phyloP scores from a whole-genome alignment of 2,797 vertebrate genomes.

The Sphaeramia orbicularis region DNA sequence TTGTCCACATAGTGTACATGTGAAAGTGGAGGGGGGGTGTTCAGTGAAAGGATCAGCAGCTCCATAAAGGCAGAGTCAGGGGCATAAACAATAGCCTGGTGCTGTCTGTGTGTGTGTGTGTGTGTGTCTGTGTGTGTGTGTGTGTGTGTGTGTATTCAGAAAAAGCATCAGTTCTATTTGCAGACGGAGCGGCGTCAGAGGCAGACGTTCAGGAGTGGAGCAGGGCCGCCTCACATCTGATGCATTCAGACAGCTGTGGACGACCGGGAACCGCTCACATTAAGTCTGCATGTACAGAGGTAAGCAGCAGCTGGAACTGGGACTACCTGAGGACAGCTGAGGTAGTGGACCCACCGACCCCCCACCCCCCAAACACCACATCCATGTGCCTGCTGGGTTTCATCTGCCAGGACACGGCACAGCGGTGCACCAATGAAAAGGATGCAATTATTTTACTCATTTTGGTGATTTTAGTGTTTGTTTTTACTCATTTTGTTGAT shows the following conservation, averaged over 20 bases:
- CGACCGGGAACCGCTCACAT: slow-evolving; percentile 63
- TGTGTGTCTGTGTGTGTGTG: too few relatives aligned
- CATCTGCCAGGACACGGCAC: too few relatives aligned
- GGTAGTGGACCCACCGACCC: too few relatives aligned
- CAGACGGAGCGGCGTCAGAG: slow-evolving; percentile 63
- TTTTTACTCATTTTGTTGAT: too few relatives aligned
- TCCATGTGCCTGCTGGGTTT: too few relatives aligned
- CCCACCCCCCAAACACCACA: too few relatives aligned
- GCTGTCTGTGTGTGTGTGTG: too few relatives aligned
- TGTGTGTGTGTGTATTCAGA: too few relatives aligned
- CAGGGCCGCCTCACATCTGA: slow-evolving; percentile 64
- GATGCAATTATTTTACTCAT: too few relatives aligned
- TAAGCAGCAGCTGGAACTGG: slow-evolving; percentile 48
- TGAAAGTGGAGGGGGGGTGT: slow-evolving; percentile 8
- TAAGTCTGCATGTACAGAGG: slow-evolving; percentile 62
- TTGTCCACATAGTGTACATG: too few relatives aligned
- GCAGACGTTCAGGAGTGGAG: slow-evolving; percentile 66
- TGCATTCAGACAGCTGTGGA: slow-evolving; percentile 74
- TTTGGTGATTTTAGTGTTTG: too few relatives aligned
- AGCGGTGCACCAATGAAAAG: too few relatives aligned
- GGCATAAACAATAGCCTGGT: background rate
- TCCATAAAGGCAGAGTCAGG: background rate
- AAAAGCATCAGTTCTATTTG: slow-evolving; percentile 74
- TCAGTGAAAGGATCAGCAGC: slow-evolving; percentile 45
- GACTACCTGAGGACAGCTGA: slow-evolving; percentile 53